phyloP scores from a whole-genome alignment of 2,113 vertebrate genomes.

The Alligator sinensis region DNA sequence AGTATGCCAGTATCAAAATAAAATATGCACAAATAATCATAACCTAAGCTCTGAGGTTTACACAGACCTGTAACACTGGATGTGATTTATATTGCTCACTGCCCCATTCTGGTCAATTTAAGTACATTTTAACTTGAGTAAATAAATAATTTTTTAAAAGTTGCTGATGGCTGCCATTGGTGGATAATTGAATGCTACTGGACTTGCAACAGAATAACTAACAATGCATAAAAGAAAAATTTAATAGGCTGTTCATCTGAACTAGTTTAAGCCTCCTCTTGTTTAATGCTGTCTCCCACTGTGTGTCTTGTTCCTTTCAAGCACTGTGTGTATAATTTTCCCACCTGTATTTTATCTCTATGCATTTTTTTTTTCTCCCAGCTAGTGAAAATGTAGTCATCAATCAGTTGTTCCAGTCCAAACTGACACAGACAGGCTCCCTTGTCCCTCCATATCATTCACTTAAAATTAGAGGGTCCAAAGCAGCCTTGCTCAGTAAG shows the following conservation, averaged over 20 bases:
- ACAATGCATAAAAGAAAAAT: neutral
- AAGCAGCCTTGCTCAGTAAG: constrained; percentile 85
- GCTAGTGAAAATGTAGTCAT: constrained; percentile 94
- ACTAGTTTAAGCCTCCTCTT: neutral
- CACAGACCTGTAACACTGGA: neutral
- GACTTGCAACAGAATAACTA: neutral
- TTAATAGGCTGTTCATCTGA: neutral
- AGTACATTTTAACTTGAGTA: neutral
- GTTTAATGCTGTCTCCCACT: neutral
- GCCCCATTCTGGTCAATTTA: neutral
- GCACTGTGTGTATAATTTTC: neutral
- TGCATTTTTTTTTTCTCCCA: constrained; percentile 67
- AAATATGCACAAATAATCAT: neutral
- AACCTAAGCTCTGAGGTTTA: neutral
- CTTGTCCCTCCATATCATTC: constrained; percentile 85
- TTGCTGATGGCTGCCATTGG: neutral
- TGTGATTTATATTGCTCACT: neutral
- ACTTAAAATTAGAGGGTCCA: constrained; percentile 84
- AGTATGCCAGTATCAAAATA: neutral
- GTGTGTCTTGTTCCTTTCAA: neutral
- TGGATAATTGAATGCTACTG: neutral
- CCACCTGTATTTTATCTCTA: neutral
- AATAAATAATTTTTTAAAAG: neutral
- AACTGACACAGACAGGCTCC: constrained; percentile 92
- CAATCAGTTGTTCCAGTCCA: constrained; percentile 93